A percentile compares a stretch with the other conserved stretches of the same genome.
phyloP scores from a whole-genome alignment of 92 coral and sea anemone genomes.

The Galaxea fascicularis region DNA sequence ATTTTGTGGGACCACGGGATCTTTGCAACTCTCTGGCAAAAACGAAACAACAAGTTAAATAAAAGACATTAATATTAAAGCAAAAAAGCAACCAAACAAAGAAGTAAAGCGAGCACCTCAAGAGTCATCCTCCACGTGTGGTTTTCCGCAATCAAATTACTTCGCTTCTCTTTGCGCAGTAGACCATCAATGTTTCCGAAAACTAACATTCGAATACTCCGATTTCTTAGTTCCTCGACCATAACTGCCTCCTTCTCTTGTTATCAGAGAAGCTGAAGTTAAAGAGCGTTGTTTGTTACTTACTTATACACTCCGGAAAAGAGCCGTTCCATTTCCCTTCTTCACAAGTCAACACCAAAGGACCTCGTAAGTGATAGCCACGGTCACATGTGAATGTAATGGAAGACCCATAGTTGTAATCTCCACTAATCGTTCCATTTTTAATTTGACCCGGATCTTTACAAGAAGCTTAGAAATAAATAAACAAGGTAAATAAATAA shows the following conservation, averaged over 20 bases:
- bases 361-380: background rate
- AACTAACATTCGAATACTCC: no score
- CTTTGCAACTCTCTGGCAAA: background rate
- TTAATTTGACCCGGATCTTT: background rate
- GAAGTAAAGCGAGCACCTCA: no score
- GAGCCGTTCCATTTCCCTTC: background rate
- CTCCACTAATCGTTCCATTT: background rate
- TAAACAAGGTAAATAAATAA: background rate
- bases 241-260: no score
- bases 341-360: background rate
- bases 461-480: background rate
- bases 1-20: background rate
- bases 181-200: no score
- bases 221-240: no score
- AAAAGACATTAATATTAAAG: no score
- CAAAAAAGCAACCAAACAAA: no score
- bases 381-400: background rate
- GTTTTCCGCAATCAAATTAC: no score
- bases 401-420: conserved; percentile 8
- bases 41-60: background rate
- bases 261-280: no score
- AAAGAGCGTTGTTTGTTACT: background rate
- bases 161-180: no score
- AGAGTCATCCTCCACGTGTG: no score
- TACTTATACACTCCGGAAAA: background rate